Base-by-base conservation (phyloP, 1,140 invertebrate species). In the Himalopsyche phryganea region DNA sequence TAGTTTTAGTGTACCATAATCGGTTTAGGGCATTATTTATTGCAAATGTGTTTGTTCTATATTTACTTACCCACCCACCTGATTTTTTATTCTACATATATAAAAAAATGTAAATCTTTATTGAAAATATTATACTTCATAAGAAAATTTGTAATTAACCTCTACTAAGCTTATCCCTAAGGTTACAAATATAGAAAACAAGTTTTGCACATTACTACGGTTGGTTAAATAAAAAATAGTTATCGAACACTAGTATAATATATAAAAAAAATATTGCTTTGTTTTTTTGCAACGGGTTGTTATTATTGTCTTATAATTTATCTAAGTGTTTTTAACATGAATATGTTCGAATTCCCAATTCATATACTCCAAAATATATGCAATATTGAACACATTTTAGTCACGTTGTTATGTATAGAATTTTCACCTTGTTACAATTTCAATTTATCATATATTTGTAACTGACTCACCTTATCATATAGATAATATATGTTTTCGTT, bases 371-470 rank as follows among this genome's bases (percentile, higher is more conserved):
- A 49, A 49, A 32, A 49, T 19, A 23, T 49, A 28, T 28, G 23
- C 23, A 28, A 28, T 28, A 28, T 28, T 32, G 40, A 46, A 19
- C 38, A 44, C 50, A 9, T 49, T 61, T 54, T 56, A 60, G 52
- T 57, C 61, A 64, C 57, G 46, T 64, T 61, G 63, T 65, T 65
- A 58, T 65, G 63, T 65, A 61, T 65, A 60, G 63, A 58, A 46
- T 50, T 56, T 65, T 65, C 63, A 61, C 63, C 54, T 58, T 64
- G 63, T 65, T 65, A 64, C 53, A 45, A 55, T 41, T 50, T 19
- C 33, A 33, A 19, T 44, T 45, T 32, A 52, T 57, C n/a, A 60
- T 38, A 49, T 55, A 50, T 32, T 58, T 76, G 73, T 75, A 76
- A 71, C 74, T 75, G 73, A 70, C 65, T 57, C 11, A 50, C 11